phyloP scores from a whole-genome alignment of 2,113 vertebrate genomes.

The Sardina pilchardus region DNA sequence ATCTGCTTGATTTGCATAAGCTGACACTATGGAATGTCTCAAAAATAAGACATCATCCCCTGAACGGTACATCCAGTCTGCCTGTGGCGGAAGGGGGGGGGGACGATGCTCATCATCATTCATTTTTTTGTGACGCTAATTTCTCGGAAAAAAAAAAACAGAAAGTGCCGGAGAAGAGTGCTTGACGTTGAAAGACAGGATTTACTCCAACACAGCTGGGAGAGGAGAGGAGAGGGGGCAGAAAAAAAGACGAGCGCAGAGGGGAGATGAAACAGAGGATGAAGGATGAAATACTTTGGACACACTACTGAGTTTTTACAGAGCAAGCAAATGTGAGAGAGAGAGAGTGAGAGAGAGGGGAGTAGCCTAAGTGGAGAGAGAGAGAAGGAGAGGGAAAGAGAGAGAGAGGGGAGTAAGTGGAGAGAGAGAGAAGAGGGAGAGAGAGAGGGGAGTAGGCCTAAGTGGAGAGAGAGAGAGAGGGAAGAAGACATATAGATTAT shows the following conservation, averaged over 20 bases:
- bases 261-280: slow-evolving; percentile 15
- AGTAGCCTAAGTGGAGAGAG: no score
- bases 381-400: not conserved
- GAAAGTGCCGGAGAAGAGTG: not conserved
- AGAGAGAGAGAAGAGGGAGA: not conserved
- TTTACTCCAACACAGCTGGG: slow-evolving; percentile 6
- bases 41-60: slow-evolving; percentile 2
- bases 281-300: slow-evolving; percentile 8
- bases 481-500: not conserved
- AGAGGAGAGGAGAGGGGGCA: not conserved
- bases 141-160: not conserved
- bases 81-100: not conserved
- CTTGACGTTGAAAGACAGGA: slow-evolving; percentile 1
- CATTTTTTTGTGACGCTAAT: slow-evolving; percentile 1
- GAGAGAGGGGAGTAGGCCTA: not conserved
- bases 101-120: not conserved
- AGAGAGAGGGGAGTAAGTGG: not conserved
- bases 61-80: not conserved
- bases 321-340: not conserved
- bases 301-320: slow-evolving; percentile 18
- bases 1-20: not conserved
- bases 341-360: not conserved
- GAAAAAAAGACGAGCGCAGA: slow-evolving; percentile 2
- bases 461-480: not conserved
- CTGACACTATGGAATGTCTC: not conserved